These are phyloP conservation scores for Diaprepes abbreviatus DNA, from an alignment of 2,888 invertebrate genomes.

Conservation along the genomic window DNA sequence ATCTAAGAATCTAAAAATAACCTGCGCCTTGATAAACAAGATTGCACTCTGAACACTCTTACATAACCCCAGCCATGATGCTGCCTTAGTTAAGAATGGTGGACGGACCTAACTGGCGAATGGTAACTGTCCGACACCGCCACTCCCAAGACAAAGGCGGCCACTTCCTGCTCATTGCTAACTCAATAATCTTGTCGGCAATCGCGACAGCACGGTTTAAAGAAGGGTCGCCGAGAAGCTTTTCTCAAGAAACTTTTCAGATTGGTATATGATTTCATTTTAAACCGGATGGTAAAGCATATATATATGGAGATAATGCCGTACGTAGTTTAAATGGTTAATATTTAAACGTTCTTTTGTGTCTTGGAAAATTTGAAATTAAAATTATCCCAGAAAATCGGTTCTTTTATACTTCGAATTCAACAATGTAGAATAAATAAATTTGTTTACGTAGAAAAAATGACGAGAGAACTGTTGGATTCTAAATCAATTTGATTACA, in stretches of 20 bases:
- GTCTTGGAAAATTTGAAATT: neutral
- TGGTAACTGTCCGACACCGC: constrained; percentile 58
- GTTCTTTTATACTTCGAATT: too few species aligned
- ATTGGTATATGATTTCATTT: constrained; percentile 5
- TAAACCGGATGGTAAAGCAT: neutral
- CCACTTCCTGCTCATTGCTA: constrained; percentile 60
- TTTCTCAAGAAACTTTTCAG: constrained; percentile 8
- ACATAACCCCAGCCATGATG: constrained; percentile 22
- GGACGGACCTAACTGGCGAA: constrained; percentile 53
- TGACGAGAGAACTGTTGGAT: too few species aligned
- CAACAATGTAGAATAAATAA: too few species aligned
- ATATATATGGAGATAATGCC: neutral
- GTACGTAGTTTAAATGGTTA: neutral
- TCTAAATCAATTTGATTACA: too few species aligned
- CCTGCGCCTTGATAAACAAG: neutral
- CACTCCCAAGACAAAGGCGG: constrained; percentile 64
- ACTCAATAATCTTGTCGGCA: constrained; percentile 62
- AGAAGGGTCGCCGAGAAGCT: constrained; percentile 1
- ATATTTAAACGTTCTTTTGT: neutral
- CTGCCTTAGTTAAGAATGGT: constrained; percentile 24
- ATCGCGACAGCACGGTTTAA: constrained; percentile 53
- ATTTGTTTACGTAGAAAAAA: too few species aligned
- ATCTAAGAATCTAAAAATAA: neutral
- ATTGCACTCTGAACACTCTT: neutral
- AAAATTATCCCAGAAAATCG: neutral